Percentiles rank a stretch among this genome's conserved stretches.
Evolutionary conservation across 2,888 invertebrate genomes (phyloP).

Genomic region (Dilophus febrilis): DNA sequence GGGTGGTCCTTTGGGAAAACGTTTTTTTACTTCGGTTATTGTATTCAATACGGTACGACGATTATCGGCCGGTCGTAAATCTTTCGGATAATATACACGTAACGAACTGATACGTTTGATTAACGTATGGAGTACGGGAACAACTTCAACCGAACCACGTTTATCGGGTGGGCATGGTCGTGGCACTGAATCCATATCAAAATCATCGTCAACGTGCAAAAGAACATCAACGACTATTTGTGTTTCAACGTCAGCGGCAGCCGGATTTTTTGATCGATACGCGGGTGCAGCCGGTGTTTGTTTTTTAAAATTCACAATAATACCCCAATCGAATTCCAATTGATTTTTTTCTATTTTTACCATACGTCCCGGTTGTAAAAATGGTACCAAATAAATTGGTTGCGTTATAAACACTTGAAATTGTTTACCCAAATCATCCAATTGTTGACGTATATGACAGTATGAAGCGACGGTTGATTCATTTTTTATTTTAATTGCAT

Average conservation of each 20-base stretch:
- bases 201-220: slow-evolving; percentile 56
- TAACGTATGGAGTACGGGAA: slow-evolving; percentile 66
- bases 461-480: slow-evolving; percentile 68
- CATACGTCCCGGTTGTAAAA: slow-evolving; percentile 85
- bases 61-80: slow-evolving; percentile 70
- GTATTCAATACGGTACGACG: slow-evolving; percentile 72
- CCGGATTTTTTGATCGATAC: slow-evolving; percentile 32
- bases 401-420: slow-evolving; percentile 66
- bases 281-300: slow-evolving; percentile 32
- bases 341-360: slow-evolving; percentile 74
- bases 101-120: slow-evolving; percentile 80
- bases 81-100: slow-evolving; percentile 77
- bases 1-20: slow-evolving; percentile 78
- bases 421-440: slow-evolving; percentile 54
- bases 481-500: slow-evolving; percentile 45
- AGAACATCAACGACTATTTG: slow-evolving; percentile 62
- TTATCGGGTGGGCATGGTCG: slow-evolving; percentile 51
- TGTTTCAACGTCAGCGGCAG: slow-evolving; percentile 28
- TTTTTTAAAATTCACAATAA: slow-evolving; percentile 82
- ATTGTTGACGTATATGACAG: slow-evolving; percentile 66
- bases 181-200: slow-evolving; percentile 40
- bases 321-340: slow-evolving; percentile 91
- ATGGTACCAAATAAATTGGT: slow-evolving; percentile 80
- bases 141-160: slow-evolving; percentile 74
- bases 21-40: slow-evolving; percentile 72